phyloP scores from a whole-genome alignment of 2,797 vertebrate species.

The Morus bassanus region DNA sequence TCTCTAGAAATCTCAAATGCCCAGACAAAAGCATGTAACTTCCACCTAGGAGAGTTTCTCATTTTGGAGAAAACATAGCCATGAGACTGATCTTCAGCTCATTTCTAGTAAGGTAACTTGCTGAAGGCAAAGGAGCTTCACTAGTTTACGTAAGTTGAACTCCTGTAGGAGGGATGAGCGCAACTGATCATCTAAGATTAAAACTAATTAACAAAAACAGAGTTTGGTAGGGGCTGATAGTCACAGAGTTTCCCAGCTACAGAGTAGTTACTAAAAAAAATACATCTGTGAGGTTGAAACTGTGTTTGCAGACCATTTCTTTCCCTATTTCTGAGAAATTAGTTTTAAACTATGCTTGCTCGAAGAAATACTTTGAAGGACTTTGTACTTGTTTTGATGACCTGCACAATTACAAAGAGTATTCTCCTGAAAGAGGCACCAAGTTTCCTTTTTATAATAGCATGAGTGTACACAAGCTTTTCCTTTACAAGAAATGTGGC shows the following conservation, averaged over 20 bases:
- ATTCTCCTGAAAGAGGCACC: not conserved
- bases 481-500: not conserved
- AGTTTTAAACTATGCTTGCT: not conserved
- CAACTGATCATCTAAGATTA: not conserved
- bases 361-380: not conserved
- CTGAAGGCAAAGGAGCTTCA: not conserved
- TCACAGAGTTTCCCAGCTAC: not conserved
- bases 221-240: not conserved
- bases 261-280: not conserved
- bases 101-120: not conserved
- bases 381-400: slow-evolving; percentile 28
- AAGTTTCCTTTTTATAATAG: not conserved
- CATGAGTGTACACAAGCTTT: not conserved
- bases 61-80: not conserved
- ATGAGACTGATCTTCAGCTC: not conserved
- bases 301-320: not conserved
- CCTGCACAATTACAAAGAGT: not conserved
- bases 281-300: not conserved
- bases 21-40: not conserved
- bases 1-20: not conserved
- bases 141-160: not conserved
- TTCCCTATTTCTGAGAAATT: not conserved
- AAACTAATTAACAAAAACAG: not conserved
- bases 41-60: not conserved
- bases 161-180: not conserved